Conservation (phyloP, 2,797 vertebrate genomes). For the Babyrousa celebensis region DNA sequence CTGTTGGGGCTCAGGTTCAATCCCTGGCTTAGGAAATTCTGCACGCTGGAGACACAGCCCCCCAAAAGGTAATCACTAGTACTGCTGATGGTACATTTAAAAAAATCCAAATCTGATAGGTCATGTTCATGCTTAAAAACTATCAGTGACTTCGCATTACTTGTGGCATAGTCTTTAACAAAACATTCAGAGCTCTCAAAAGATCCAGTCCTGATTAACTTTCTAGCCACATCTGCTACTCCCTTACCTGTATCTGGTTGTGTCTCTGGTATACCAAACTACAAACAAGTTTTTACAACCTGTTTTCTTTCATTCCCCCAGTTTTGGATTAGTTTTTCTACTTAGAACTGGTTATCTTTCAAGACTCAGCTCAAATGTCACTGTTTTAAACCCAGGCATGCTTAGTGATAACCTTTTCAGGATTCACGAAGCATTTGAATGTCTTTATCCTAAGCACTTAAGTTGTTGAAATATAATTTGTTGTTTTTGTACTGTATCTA, state of each 20-base stretch:
- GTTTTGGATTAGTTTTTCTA: constrained; percentile 42
- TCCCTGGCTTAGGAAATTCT: too few species aligned
- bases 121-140: neutral
- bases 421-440: constrained; percentile 57
- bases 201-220: neutral
- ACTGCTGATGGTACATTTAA: too few species aligned
- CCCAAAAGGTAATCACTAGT: too few species aligned
- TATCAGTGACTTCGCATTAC: neutral
- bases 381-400: constrained; percentile 19
- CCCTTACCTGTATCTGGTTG: neutral
- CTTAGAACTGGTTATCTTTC: neutral
- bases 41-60: too few species aligned
- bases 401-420: constrained; percentile 42
- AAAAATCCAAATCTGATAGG: too few species aligned
- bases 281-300: neutral
- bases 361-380: neutral
- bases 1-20: too few species aligned
- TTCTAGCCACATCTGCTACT: neutral
- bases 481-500: neutral
- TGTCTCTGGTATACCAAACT: neutral
- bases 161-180: neutral
- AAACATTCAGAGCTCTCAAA: neutral
- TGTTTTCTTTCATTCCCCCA: neutral
- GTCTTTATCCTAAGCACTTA: constrained; percentile 36
- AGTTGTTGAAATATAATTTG: neutral